Evolutionary conservation across 2,797 vertebrate species (phyloP).

Genomic region (Periparus ater): DNA sequence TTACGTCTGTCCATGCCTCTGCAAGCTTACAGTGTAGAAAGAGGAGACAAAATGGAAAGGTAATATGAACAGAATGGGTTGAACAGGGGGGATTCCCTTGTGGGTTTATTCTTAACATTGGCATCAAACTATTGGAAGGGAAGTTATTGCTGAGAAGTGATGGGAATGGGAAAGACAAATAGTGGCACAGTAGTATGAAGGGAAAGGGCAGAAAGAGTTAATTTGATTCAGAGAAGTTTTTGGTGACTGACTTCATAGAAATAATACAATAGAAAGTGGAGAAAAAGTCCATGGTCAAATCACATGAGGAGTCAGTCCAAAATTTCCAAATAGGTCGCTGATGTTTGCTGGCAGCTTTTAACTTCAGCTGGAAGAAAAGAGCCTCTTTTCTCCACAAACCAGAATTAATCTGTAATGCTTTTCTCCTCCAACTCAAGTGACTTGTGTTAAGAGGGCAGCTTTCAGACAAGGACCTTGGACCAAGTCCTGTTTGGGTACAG

Average conservation of each 20-base stretch:
- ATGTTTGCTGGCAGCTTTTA: conserved; percentile 44
- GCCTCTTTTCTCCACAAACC: conserved; percentile 9
- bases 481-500: conserved; percentile 44
- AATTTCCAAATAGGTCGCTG: conserved; percentile 38
- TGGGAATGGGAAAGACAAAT: neutral
- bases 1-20: neutral
- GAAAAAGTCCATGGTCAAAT: neutral
- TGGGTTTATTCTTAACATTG: neutral
- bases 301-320: conserved; percentile 23
- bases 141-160: neutral
- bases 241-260: conserved; percentile 6
- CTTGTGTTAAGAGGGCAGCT: conserved; percentile 45
- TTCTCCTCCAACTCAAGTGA: conserved; percentile 46
- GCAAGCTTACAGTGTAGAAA: neutral
- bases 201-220: neutral
- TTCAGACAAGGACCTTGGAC: conserved; percentile 32
- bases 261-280: neutral
- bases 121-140: neutral
- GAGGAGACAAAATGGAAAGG: neutral
- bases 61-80: neutral
- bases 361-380: conserved; percentile 43
- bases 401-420: conserved; percentile 49
- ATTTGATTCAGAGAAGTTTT: conserved; percentile 6
- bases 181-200: neutral
- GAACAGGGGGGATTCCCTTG: neutral